These are phyloP conservation scores for Grallaria varia DNA, from an alignment of 2,113 vertebrate genomes.

Conservation along the genomic window DNA sequence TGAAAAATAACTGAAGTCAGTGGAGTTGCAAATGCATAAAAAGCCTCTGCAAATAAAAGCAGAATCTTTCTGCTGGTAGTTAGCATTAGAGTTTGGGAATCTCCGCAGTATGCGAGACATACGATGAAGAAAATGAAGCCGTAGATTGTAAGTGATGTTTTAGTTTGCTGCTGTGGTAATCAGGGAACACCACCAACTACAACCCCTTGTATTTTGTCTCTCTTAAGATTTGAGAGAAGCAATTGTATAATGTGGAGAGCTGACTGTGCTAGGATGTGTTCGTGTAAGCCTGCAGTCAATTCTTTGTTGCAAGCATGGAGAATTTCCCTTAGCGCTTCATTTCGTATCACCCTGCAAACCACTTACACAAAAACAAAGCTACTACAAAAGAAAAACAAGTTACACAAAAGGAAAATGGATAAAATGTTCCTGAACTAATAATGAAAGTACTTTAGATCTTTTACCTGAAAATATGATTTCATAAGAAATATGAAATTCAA, in stretches of 20 bases:
- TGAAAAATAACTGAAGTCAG: neutral
- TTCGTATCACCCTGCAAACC: neutral
- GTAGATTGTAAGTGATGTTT: neutral
- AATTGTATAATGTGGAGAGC: neutral
- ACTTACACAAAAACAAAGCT: neutral
- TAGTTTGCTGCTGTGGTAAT: neutral
- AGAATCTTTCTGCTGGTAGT: neutral
- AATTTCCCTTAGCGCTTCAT: neutral
- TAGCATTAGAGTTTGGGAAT: neutral
- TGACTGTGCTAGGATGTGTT: neutral
- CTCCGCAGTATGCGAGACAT: neutral
- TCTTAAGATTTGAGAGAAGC: neutral
- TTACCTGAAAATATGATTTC: conserved; percentile 13
- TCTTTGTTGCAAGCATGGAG: neutral
- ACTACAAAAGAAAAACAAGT: neutral
- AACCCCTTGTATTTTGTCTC: neutral
- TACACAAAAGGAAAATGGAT: neutral
- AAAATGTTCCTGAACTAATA: neutral
- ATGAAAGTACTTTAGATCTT: conserved; percentile 8
- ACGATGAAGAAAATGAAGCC: neutral
- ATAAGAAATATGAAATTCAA: neutral
- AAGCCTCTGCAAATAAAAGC: neutral
- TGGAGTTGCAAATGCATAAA: neutral
- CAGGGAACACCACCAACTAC: neutral
- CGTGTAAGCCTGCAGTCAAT: neutral